Conservation (phyloP, 2,888 invertebrate genomes). For the Lydus trimaculatus region DNA sequence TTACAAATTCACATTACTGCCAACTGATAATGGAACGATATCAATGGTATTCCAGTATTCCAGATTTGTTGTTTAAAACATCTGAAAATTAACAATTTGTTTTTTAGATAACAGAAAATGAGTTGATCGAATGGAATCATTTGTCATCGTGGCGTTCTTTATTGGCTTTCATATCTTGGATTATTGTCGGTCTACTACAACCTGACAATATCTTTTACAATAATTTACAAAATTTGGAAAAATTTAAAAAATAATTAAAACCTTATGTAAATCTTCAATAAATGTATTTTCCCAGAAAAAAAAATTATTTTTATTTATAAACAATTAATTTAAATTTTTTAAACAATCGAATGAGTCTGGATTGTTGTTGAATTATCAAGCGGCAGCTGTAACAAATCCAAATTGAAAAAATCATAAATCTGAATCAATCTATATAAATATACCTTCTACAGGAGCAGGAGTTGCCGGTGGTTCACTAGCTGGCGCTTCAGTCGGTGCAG, state of each 20-base stretch:
- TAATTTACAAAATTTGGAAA: conserved; percentile 60
- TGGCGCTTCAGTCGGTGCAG: conserved; percentile 42
- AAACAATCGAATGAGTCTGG: neutral
- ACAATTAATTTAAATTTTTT: neutral
- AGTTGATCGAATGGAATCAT: conserved; percentile 68
- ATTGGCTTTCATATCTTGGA: conserved; percentile 66
- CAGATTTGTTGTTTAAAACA: neutral
- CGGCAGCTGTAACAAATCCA: conserved; percentile 13
- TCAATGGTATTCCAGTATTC: conserved; percentile 39
- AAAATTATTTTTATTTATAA: neutral
- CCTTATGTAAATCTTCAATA: neutral
- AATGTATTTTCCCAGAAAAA: conserved; percentile 48
- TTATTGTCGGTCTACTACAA: conserved; percentile 66
- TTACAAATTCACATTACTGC: conserved; percentile 50
- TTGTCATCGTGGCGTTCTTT: conserved; percentile 69
- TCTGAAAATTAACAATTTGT: neutral
- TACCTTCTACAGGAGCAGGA: conserved; percentile 41
- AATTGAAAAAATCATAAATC: neutral
- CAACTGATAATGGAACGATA: conserved; percentile 43
- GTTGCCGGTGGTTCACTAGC: conserved; percentile 50
- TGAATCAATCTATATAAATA: neutral
- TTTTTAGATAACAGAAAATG: conserved; percentile 64
- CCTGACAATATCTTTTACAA: conserved; percentile 63
- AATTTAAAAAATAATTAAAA: conserved; percentile 14
- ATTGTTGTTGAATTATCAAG: neutral